Percentiles rank a stretch among this genome's conserved stretches.
Evolutionary conservation across 2,113 vertebrate genomes (phyloP).

Genomic region (Promerops cafer): DNA sequence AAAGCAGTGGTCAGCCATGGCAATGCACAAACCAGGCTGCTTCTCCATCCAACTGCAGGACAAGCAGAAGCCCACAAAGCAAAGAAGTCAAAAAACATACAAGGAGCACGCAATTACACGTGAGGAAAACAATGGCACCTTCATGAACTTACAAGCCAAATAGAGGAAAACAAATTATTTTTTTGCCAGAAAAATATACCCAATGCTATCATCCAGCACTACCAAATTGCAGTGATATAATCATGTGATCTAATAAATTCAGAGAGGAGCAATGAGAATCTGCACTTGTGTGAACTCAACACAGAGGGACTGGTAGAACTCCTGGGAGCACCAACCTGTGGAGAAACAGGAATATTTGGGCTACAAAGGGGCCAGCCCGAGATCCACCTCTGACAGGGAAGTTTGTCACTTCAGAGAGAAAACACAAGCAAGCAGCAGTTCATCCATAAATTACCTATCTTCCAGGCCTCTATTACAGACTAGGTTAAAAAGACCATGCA

Average conservation of each 20-base stretch:
- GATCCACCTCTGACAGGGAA: background rate
- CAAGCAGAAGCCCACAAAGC: background rate
- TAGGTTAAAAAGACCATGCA: background rate
- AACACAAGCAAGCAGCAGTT: background rate
- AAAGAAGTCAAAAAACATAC: background rate
- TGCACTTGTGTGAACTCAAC: background rate
- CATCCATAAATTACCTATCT: background rate
- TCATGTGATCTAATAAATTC: background rate
- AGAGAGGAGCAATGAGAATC: background rate
- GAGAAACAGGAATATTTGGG: background rate
- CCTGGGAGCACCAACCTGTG: background rate
- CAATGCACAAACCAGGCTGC: background rate
- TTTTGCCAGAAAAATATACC: background rate
- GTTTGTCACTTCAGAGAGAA: background rate
- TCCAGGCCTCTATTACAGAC: background rate
- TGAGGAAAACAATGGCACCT: background rate
- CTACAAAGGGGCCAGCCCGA: background rate
- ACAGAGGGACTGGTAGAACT: background rate
- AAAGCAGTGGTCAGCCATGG: background rate
- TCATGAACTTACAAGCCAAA: background rate
- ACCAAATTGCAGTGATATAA: background rate
- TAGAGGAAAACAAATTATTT: background rate
- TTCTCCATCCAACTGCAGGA: conserved; percentile 1
- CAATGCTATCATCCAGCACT: background rate
- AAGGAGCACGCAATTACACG: background rate